phyloP scores from a whole-genome alignment of 2,797 vertebrate species.

The Sebastolobus alascanus region DNA sequence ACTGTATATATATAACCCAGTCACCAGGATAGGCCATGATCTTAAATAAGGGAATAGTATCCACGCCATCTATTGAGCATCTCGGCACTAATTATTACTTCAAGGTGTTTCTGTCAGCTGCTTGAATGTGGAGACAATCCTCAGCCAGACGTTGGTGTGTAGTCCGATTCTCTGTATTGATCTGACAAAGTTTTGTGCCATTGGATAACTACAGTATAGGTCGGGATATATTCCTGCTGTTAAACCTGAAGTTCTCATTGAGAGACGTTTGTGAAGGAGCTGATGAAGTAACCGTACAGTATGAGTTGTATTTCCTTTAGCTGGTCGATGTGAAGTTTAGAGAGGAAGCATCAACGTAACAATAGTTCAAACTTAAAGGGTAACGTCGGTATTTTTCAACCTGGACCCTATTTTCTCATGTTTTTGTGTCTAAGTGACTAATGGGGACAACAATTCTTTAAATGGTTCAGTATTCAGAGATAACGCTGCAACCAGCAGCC shows the following conservation, averaged over 20 bases:
- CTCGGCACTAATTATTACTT: constrained; percentile 25
- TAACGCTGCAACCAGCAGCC: no score
- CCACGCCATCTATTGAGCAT: constrained; percentile 49
- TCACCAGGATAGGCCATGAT: constrained; percentile 60
- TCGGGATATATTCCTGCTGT: constrained; percentile 43
- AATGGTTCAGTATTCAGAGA: no score
- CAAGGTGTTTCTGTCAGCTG: constrained; percentile 73
- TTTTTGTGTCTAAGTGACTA: no score
- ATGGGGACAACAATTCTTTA: no score
- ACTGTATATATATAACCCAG: constrained; percentile 63
- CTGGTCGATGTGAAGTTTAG: constrained; percentile 50
- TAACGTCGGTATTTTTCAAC: no score
- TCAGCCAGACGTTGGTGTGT: constrained; percentile 36
- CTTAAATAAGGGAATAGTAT: constrained; percentile 42
- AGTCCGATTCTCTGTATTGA: constrained; percentile 46
- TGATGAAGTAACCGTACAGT: constrained; percentile 63
- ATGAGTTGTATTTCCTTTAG: constrained; percentile 67
- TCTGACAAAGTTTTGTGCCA: constrained; percentile 72
- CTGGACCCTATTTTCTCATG: no score
- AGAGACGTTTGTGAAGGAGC: constrained; percentile 50
- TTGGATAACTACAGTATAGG: constrained; percentile 40
- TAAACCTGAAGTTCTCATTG: constrained; percentile 51
- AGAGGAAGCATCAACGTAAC: constrained; percentile 48
- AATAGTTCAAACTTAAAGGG: constrained; percentile 44
- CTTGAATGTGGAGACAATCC: constrained; percentile 82